Conservation (phyloP, 2,113 vertebrate genomes). For the Poecile atricapillus region DNA sequence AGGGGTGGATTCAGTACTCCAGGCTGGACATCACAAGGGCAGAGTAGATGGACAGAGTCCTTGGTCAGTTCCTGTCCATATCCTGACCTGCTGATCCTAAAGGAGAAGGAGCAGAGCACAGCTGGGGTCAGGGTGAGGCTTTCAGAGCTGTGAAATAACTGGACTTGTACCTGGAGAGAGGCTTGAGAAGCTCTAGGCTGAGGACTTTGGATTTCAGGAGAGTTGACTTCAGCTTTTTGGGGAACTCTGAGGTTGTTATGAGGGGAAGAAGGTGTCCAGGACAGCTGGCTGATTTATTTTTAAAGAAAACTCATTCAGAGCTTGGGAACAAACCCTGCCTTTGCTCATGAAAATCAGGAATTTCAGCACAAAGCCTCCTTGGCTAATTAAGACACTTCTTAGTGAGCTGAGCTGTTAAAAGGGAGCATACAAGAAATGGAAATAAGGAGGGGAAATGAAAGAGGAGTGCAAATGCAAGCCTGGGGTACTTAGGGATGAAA, state of each 20-base stretch:
- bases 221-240: not conserved
- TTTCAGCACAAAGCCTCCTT: constrained; percentile 43
- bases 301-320: constrained; percentile 7
- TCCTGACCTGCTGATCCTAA: not conserved
- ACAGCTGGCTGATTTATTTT: constrained; percentile 5
- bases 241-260: not conserved
- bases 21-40: not conserved
- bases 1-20: not conserved
- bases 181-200: not conserved
- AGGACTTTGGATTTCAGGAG: not conserved
- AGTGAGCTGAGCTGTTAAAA: constrained; percentile 18
- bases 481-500: not conserved
- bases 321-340: constrained; percentile 42
- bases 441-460: constrained; percentile 47
- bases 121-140: fast-evolving
- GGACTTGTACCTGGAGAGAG: not conserved
- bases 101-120: not conserved
- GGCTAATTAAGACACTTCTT: constrained; percentile 51
- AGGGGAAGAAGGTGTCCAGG: not conserved
- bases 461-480: not conserved
- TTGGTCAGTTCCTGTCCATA: fast-evolving
- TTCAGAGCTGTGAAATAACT: not conserved
- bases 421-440: constrained; percentile 48
- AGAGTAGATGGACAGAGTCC: not conserved
- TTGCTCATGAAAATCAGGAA: constrained; percentile 36